Percentiles rank a stretch among this genome's conserved stretches.
These are phyloP conservation scores for Chydorus sphaericus DNA, from an alignment of 2,888 invertebrate species.

Conservation along the genomic window DNA sequence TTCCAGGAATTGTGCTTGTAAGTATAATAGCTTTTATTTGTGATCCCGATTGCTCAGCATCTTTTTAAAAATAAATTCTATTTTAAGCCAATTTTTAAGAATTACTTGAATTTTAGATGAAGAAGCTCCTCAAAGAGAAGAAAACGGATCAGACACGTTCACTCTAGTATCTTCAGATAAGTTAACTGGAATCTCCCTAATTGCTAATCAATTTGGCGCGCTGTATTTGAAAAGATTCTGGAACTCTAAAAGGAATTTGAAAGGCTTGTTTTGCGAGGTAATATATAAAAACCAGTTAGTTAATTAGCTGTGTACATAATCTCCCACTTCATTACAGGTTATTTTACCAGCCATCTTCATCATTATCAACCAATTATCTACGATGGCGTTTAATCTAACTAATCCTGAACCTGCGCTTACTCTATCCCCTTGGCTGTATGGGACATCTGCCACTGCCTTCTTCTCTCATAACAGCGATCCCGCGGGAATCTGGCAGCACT, in stretches of 20 bases:
- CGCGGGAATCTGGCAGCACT: constrained; percentile 21
- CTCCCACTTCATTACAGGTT: constrained; percentile 28
- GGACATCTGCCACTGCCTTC: constrained; percentile 21
- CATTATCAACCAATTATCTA: constrained; percentile 35
- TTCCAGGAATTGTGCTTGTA: neutral
- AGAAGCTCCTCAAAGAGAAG: neutral
- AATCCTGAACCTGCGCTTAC: constrained; percentile 31
- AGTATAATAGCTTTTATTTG: neutral
- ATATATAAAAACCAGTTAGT: neutral
- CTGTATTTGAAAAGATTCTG: constrained; percentile 36
- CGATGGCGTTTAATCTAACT: constrained; percentile 33
- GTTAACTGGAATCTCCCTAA: neutral
- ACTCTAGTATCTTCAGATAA: neutral
- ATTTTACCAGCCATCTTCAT: constrained; percentile 40
- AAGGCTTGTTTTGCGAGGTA: constrained; percentile 38
- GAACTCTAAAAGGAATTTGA: constrained; percentile 35
- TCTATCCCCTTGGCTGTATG: constrained; percentile 27
- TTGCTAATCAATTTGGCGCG: constrained; percentile 30
- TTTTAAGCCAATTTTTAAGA: no score
- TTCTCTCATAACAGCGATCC: constrained; percentile 15
- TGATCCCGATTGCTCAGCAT: no score
- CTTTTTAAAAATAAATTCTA: no score
- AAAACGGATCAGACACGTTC: neutral
- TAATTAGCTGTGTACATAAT: neutral
- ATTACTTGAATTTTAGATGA: neutral